Evolutionary conservation across 2,113 vertebrate species (phyloP).

Genomic region (Todiramphus saurophagus): DNA sequence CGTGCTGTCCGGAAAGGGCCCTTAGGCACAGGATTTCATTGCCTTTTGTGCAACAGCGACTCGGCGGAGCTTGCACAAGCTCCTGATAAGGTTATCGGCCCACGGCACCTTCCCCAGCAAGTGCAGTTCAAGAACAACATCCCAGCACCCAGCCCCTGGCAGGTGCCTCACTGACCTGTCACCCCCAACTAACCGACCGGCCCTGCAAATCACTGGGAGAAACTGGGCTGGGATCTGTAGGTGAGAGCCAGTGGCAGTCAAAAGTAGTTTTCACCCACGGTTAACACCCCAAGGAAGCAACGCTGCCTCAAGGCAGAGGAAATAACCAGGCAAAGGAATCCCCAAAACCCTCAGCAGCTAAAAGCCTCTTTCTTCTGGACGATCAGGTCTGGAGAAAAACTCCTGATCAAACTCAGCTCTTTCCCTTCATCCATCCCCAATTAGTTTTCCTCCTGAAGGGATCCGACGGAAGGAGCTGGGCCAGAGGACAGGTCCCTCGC

Average conservation of each 20-base stretch:
- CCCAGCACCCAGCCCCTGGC: not conserved
- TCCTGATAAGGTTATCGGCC: slow-evolving; percentile 1
- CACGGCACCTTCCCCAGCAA: not conserved
- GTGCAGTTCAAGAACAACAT: not conserved
- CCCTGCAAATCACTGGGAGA: not conserved
- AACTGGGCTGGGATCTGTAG: not conserved
- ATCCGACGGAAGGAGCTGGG: not conserved
- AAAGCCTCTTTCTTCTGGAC: not conserved
- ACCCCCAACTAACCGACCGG: not conserved
- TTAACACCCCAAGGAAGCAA: not conserved
- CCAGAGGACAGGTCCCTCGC: rapidly evolving
- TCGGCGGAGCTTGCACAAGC: not conserved
- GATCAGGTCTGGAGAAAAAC: not conserved
- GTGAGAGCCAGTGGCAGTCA: not conserved
- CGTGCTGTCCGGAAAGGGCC: not conserved
- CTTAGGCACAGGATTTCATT: rapidly evolving
- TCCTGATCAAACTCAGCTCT: not conserved
- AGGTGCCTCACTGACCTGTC: not conserved
- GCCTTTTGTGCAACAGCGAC: not conserved
- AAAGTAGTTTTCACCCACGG: not conserved
- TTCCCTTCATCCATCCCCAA: rapidly evolving
- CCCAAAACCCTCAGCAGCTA: not conserved
- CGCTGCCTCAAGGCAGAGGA: not conserved
- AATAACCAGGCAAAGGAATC: not conserved
- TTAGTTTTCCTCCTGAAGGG: not conserved